Conservation (phyloP, 2,113 vertebrate genomes). For the Leptocoma aspasia region DNA sequence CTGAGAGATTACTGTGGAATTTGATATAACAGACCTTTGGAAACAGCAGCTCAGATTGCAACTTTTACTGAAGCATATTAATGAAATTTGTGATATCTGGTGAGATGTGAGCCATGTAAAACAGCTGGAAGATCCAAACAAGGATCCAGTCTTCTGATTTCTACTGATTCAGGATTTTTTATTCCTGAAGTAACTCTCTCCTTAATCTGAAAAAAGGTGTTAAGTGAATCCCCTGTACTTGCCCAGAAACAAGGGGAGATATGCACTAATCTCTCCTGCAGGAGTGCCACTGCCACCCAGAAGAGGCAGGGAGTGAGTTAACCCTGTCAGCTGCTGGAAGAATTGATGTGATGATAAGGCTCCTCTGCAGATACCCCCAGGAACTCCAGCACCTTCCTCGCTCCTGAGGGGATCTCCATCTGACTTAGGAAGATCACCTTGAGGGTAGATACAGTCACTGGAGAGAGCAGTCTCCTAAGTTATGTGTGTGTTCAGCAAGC, state of each 20-base stretch:
- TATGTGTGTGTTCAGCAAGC: background rate
- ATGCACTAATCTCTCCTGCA: background rate
- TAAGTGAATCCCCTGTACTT: background rate
- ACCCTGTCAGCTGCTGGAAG: background rate
- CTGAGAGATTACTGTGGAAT: background rate
- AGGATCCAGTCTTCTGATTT: background rate
- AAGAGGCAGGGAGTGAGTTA: background rate
- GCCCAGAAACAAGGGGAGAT: background rate
- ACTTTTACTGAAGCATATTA: background rate
- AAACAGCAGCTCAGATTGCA: background rate
- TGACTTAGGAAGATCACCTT: background rate
- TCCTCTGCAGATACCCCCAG: background rate
- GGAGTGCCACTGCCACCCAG: background rate
- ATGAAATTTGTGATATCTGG: background rate
- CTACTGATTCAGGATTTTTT: background rate
- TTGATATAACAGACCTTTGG: constrained; percentile 11
- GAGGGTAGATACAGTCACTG: background rate
- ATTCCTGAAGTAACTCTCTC: background rate
- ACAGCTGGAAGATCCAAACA: background rate
- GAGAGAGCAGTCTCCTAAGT: background rate
- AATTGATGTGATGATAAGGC: background rate
- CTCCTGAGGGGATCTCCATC: background rate
- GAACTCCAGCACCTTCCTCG: accelerated
- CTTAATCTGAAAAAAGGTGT: background rate
- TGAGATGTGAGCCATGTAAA: background rate